Percentiles rank a stretch among this genome's conserved stretches.
These are phyloP conservation scores for Enteromius radiatus DNA, from an alignment of 2,797 vertebrate genomes.

Conservation along the genomic window DNA sequence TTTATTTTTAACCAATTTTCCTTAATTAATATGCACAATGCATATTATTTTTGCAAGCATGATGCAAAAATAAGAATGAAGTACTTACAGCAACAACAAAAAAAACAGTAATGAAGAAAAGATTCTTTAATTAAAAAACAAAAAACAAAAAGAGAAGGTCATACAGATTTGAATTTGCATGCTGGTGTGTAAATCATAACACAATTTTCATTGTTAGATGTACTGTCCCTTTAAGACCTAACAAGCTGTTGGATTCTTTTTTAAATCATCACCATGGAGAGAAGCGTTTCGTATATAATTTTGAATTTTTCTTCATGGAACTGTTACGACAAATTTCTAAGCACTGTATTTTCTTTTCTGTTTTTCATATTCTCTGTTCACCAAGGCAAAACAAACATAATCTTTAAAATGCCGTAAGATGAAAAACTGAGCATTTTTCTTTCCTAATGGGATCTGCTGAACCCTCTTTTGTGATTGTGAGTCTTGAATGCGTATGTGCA, in stretches of 20 bases:
- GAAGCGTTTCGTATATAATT: not conserved
- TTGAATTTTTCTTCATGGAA: not conserved
- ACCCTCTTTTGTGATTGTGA: conserved; percentile 9
- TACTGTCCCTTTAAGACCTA: not conserved
- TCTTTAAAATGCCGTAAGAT: conserved; percentile 24
- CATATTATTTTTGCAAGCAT: not conserved
- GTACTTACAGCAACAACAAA: too few relatives aligned
- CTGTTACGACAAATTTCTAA: not conserved
- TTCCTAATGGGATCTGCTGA: conserved; percentile 1
- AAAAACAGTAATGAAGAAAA: too few relatives aligned
- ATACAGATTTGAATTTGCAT: not conserved
- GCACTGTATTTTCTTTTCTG: not conserved
- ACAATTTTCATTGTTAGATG: not conserved
- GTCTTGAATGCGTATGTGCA: not conserved
- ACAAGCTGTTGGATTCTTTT: not conserved
- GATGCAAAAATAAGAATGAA: not conserved
- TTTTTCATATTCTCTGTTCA: not conserved
- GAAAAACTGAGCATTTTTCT: conserved; percentile 15
- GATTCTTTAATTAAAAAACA: too few relatives aligned
- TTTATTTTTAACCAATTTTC: not conserved
- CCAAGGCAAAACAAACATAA: conserved; percentile 22
- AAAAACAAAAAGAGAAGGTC: not conserved
- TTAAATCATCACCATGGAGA: conserved; percentile 1
- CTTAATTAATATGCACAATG: too few relatives aligned
- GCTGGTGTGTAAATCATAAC: not conserved